Evolutionary conservation across 2,113 vertebrate genomes (phyloP).

Genomic region (Isurus oxyrinchus): DNA sequence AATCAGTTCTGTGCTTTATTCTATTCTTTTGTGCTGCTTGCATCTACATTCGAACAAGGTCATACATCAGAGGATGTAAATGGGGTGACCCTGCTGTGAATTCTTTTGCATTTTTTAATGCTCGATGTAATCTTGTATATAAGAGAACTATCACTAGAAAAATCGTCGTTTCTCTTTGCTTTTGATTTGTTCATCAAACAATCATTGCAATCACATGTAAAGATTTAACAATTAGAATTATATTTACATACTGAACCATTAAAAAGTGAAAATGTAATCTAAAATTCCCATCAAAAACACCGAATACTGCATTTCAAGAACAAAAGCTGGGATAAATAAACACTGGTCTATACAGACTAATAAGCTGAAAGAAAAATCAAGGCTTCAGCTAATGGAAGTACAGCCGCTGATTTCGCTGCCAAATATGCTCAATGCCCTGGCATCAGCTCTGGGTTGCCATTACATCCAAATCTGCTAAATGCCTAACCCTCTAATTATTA

Average conservation of each 20-base stretch:
- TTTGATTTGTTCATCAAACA: not conserved
- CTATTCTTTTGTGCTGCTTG: not conserved
- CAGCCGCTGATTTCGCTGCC: not conserved
- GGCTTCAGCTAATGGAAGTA: not conserved
- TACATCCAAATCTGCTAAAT: not conserved
- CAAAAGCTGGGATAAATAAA: slow-evolving; percentile 1
- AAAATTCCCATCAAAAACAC: not conserved
- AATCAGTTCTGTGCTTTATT: not conserved
- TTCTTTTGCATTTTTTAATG: not conserved
- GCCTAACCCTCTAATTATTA: not conserved
- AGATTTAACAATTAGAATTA: not conserved
- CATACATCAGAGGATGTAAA: not conserved
- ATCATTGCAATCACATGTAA: not conserved
- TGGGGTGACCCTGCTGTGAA: not conserved
- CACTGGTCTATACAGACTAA: not conserved
- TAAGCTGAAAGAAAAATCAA: not conserved
- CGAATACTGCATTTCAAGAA: not conserved
- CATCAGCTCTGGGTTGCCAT: not conserved
- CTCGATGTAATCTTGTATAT: not conserved
- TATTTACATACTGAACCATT: not conserved
- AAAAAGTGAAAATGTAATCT: not conserved
- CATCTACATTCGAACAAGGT: not conserved
- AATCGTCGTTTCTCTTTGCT: not conserved
- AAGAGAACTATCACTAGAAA: not conserved
- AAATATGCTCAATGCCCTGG: not conserved